Conservation (phyloP, 2,888 invertebrate genomes). For the Drosophila cracens region DNA sequence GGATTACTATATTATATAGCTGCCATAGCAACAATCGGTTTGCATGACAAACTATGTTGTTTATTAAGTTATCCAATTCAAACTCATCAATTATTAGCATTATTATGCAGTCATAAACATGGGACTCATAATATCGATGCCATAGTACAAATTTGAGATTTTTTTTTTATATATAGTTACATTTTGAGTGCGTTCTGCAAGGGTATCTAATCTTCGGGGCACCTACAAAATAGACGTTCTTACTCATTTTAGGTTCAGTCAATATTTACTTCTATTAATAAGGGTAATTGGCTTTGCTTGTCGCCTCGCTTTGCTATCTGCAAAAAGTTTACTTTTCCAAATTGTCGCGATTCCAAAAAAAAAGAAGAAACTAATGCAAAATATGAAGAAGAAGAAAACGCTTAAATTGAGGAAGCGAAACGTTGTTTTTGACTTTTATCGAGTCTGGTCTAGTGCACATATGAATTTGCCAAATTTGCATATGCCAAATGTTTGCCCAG, state of each 20-base stretch:
- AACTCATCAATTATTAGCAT: neutral
- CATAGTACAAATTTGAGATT: neutral
- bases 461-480: slow-evolving; percentile 55
- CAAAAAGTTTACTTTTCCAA: slow-evolving; percentile 51
- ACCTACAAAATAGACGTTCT: neutral
- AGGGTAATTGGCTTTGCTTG: slow-evolving; percentile 70
- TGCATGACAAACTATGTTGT: too few species aligned
- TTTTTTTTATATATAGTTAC: neutral
- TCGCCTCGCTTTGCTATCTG: slow-evolving; percentile 32
- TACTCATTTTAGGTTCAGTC: slow-evolving; percentile 2
- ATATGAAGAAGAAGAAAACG: slow-evolving; percentile 14
- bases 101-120: neutral
- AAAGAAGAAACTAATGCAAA: neutral
- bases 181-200: neutral
- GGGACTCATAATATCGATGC: neutral
- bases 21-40: too few species aligned
- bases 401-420: slow-evolving; percentile 34
- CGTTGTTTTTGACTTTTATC: slow-evolving; percentile 13
- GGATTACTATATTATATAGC: neutral
- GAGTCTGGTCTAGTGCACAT: slow-evolving; percentile 42
- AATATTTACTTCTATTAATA: slow-evolving; percentile 73
- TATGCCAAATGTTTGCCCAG: slow-evolving; percentile 60
- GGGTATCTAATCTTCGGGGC: neutral
- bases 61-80: too few species aligned
- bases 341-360: slow-evolving; percentile 40